A percentile compares a stretch with the other conserved stretches of the same genome.
Evolutionary conservation across 2,113 vertebrate species (phyloP).

Genomic region (crab-eating macaque (Macaca fascicularis)): T2T-MFA8v1.1 NC_088392.1:61704501-61705000

Average conservation of each 20-base stretch:
- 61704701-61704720: not conserved
- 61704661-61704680: not conserved
- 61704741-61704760: not conserved
- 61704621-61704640: not conserved
- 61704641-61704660: not conserved
- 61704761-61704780: not conserved
- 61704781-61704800: not conserved
- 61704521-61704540: not conserved
- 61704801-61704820: not conserved
- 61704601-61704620: not conserved
- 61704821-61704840: not conserved
- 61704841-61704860: not conserved
- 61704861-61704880: not conserved
- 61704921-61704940: not conserved
- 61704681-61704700: constrained; percentile 19
- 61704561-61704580: not conserved
- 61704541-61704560: not conserved
- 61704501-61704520: not conserved
- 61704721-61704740: not conserved
- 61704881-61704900: not conserved
- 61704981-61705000: not conserved
- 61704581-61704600: not conserved
- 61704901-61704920: not conserved
- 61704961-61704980: not conserved
- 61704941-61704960: not conserved